Evolutionary conservation across 2,888 invertebrate species (phyloP).

Genomic region (Phyto melanocephala): DNA sequence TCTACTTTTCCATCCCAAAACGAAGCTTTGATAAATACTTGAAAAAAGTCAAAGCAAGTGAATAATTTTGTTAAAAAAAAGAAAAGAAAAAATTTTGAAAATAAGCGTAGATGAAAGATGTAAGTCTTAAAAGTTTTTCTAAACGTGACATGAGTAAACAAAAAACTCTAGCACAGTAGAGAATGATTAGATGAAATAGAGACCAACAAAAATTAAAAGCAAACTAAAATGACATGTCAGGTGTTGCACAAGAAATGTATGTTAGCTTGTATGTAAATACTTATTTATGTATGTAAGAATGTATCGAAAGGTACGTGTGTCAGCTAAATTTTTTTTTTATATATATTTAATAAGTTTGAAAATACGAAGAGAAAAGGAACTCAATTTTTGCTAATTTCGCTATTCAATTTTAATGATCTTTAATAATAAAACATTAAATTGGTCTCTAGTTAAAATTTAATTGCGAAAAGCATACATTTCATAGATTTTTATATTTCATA

Average conservation of each 20-base stretch:
- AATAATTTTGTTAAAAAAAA: slow-evolving; percentile 15
- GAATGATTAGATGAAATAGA: slow-evolving; percentile 26
- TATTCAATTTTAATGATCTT: not conserved
- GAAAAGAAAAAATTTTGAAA: not conserved
- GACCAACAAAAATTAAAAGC: slow-evolving; percentile 34
- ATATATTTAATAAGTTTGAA: too few relatives aligned
- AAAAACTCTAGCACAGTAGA: slow-evolving; percentile 33
- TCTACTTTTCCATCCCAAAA: not conserved
- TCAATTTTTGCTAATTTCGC: not conserved
- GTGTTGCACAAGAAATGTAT: slow-evolving; percentile 55
- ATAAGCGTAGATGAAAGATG: slow-evolving; percentile 36
- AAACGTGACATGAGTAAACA: slow-evolving; percentile 56
- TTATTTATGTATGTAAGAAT: not conserved
- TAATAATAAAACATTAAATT: not conserved
- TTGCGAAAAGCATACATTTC: too few relatives aligned
- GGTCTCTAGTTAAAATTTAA: too few relatives aligned
- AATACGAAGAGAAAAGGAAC: not conserved
- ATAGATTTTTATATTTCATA: too few relatives aligned
- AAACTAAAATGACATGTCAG: slow-evolving; percentile 44
- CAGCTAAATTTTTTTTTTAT: slow-evolving; percentile 4
- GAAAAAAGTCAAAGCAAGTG: slow-evolving; percentile 42
- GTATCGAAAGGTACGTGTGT: slow-evolving; percentile 38
- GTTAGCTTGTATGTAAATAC: too few relatives aligned
- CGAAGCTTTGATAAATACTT: slow-evolving; percentile 53
- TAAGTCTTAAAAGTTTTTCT: slow-evolving; percentile 54